Conservation (phyloP, 2,888 invertebrate genomes). For the Pelosia muscerda region DNA sequence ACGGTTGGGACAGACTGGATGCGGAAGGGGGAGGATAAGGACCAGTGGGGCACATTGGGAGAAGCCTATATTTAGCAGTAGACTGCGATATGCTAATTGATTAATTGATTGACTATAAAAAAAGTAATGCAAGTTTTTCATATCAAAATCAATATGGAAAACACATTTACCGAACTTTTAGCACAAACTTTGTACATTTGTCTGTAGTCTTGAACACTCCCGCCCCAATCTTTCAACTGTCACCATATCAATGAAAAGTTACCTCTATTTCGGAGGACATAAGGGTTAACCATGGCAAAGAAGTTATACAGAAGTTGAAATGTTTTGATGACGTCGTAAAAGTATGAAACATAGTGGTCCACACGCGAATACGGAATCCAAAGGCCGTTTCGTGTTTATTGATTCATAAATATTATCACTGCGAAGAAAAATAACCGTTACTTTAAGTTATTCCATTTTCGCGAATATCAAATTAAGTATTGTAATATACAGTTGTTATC, state of each 20-base stretch:
- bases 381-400: slow-evolving; percentile 48
- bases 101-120: no score
- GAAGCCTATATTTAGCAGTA: no score
- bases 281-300: slow-evolving; percentile 21
- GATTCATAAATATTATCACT: slow-evolving; percentile 54
- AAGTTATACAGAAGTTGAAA: slow-evolving; percentile 38
- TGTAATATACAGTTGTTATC: not conserved
- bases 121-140: no score
- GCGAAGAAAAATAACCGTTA: slow-evolving; percentile 35
- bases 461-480: slow-evolving; percentile 2
- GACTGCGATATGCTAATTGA: no score
- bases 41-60: no score
- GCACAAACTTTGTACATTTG: slow-evolving; percentile 49
- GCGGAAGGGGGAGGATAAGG: no score
- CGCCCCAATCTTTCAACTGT: slow-evolving; percentile 19
- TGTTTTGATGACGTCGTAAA: slow-evolving; percentile 46
- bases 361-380: slow-evolving; percentile 45
- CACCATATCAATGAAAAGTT: slow-evolving; percentile 16
- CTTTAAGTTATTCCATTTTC: slow-evolving; percentile 40
- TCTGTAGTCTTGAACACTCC: slow-evolving; percentile 42
- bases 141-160: slow-evolving; percentile 44
- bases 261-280: slow-evolving; percentile 19
- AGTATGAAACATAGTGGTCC: slow-evolving; percentile 43
- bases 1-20: no score
- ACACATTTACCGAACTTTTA: slow-evolving; percentile 45